These are phyloP conservation scores for Gonocerus acuteangulatus DNA, from an alignment of 2,888 invertebrate genomes.

Conservation along the genomic window DNA sequence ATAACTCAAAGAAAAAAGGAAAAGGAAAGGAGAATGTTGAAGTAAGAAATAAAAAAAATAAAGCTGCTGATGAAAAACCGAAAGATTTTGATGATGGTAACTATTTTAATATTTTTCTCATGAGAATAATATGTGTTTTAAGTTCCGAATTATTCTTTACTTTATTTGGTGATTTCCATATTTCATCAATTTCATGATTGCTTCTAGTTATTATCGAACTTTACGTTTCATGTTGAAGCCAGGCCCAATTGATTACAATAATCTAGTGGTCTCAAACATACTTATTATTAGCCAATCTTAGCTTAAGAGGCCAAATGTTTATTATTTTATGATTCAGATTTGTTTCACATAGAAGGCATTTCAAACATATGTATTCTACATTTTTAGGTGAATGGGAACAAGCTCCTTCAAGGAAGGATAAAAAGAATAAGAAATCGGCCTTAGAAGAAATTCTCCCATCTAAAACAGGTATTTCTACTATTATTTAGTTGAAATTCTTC, in stretches of 20 bases:
- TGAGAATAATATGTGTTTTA: not conserved
- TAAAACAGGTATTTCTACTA: slow-evolving; percentile 24
- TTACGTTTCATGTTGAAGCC: no score
- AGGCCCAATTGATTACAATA: no score
- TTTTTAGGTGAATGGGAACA: slow-evolving; percentile 57
- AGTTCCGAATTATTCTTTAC: not conserved
- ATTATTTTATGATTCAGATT: no score
- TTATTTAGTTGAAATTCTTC: not conserved
- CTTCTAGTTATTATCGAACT: no score
- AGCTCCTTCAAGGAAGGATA: slow-evolving; percentile 62
- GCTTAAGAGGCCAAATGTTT: no score
- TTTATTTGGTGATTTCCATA: no score
- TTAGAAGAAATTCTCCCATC: slow-evolving; percentile 31
- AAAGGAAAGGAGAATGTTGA: slow-evolving; percentile 53
- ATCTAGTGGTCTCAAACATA: no score
- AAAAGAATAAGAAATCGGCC: slow-evolving; percentile 58
- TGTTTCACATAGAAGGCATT: no score
- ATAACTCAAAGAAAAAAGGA: slow-evolving; percentile 42
- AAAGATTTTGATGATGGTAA: slow-evolving; percentile 63
- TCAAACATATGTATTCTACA: no score
- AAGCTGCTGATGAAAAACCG: slow-evolving; percentile 55
- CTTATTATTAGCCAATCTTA: no score
- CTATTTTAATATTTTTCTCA: slow-evolving; percentile 4
- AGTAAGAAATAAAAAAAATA: slow-evolving; percentile 54
- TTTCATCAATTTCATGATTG: no score